Base-by-base conservation (phyloP, 1,140 invertebrate genomes). In the Lasioglossum albipes region DNA sequence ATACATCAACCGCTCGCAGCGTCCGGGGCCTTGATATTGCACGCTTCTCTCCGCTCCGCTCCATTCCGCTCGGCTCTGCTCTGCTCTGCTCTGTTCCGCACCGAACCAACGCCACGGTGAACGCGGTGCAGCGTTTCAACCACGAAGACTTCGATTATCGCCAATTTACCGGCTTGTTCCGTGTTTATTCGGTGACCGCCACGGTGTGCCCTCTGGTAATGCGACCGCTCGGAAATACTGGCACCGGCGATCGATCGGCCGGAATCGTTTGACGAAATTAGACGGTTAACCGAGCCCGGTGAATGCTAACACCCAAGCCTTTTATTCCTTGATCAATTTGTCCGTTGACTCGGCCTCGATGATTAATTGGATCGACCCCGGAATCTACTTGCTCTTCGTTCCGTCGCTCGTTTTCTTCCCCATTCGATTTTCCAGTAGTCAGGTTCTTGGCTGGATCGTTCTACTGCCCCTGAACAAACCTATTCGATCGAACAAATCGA, bases 81-180 rank as follows among this genome's bases (percentile, higher is more conserved):
- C 42, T 1, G 42, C 42, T 45, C 42, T 7, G 7, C 42, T 45
- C 42, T 2, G 36, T 36, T 9, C 42, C 5, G 42, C 42, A 7
- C 42, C 42, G 42, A 45, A 1, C 5, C 42, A 9, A 12, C 42
- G 13, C 41, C 22, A 16, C 2, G 52, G 36, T 65, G n/a, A 27
- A 27, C 65, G n/a, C 41, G 18, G 41, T 20, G 1, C 49, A 42
- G 59, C 45, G 22, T 12, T 31, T 7, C 41, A 9, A 45, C n/a
- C 52, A 75, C 72, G 65, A 80, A 80, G 79, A 80, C 73, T 75
- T 80, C 79, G 79, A 80, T 80, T 80, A 80, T 80, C 79, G 73
- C 65, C 79, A 80, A 80, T 80, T 80, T 80, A 75, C 72, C 41
- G 73, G 64, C 27, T 62, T 45, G 65, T 54, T 80, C 36, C 79